Evolutionary conservation across 2,113 vertebrate species (phyloP).

Genomic region (Lucifuga dentata): DNA sequence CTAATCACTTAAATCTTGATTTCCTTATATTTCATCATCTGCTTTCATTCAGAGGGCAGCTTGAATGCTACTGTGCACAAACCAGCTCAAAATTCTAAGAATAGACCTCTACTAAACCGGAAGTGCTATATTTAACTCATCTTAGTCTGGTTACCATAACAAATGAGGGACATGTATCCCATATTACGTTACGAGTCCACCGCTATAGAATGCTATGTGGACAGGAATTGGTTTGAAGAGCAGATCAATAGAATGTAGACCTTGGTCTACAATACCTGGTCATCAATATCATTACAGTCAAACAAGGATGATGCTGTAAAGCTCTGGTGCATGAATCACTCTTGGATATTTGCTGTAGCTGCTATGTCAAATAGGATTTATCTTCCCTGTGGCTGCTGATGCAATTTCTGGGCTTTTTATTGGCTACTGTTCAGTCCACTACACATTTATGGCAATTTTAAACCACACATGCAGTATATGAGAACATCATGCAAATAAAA

Average conservation of each 20-base stretch:
- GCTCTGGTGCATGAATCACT: slow-evolving; percentile 41
- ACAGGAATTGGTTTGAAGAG: slow-evolving; percentile 62
- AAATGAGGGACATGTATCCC: slow-evolving; percentile 71
- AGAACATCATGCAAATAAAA: slow-evolving; percentile 4
- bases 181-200: slow-evolving; percentile 73
- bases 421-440: slow-evolving; percentile 13
- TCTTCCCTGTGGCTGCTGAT: slow-evolving; percentile 37
- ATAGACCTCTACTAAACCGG: slow-evolving; percentile 74
- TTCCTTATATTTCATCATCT: slow-evolving; percentile 40
- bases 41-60: slow-evolving; percentile 46
- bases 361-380: slow-evolving; percentile 33
- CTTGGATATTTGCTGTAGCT: slow-evolving; percentile 35
- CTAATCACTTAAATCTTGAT: background rate
- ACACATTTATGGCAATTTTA: background rate
- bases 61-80: slow-evolving; percentile 51
- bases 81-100: slow-evolving; percentile 72
- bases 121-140: slow-evolving; percentile 80
- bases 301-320: slow-evolving; percentile 48
- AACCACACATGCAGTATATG: background rate
- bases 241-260: slow-evolving; percentile 64
- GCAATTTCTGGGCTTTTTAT: slow-evolving; percentile 23
- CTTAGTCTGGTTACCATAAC: slow-evolving; percentile 77
- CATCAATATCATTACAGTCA: slow-evolving; percentile 58
- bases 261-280: slow-evolving; percentile 46
- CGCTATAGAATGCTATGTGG: slow-evolving; percentile 66